A percentile compares a stretch with the other conserved stretches of the same genome.
phyloP scores from a whole-genome alignment of 2,113 vertebrate genomes.

The Platanista minor region DNA sequence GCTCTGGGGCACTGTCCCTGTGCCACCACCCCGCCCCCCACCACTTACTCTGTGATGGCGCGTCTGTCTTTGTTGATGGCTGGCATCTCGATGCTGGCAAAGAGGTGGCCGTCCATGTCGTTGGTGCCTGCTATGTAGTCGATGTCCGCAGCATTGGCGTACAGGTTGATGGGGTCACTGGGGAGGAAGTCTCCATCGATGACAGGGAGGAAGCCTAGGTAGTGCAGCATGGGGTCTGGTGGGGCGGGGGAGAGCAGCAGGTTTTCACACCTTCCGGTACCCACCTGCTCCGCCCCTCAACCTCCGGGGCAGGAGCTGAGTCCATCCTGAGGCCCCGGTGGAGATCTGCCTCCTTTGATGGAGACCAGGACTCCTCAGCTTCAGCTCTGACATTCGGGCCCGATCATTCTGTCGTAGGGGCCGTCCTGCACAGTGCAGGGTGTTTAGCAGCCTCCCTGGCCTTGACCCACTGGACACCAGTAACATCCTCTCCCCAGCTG shows the following conservation, averaged over 20 bases:
- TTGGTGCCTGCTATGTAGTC: slow-evolving; percentile 91
- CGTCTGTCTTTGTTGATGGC: slow-evolving; percentile 80
- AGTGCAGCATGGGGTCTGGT: slow-evolving; percentile 84
- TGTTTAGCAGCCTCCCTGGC: neutral
- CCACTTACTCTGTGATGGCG: slow-evolving; percentile 77
- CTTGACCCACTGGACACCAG: rapidly evolving
- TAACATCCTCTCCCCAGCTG: neutral
- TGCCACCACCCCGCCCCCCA: rapidly evolving
- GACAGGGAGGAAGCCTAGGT: slow-evolving; percentile 84
- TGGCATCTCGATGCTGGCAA: slow-evolving; percentile 84
- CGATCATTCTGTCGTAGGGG: rapidly evolving
- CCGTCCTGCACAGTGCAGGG: rapidly evolving
- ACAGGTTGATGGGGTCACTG: slow-evolving; percentile 83
- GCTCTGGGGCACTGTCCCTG: neutral
- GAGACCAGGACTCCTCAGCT: neutral
- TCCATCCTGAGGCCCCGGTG: neutral
- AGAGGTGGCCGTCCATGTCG: slow-evolving; percentile 92
- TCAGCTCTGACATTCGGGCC: rapidly evolving
- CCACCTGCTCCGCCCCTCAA: neutral
- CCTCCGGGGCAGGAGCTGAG: too few species aligned
- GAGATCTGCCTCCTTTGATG: slow-evolving; percentile 49
- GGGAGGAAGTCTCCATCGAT: slow-evolving; percentile 94
- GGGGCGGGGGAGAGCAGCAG: rapidly evolving
- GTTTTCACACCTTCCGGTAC: rapidly evolving
- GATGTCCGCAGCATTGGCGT: slow-evolving; percentile 85